A percentile compares a stretch with the other conserved stretches of the same genome.
Evolutionary conservation across 2,888 invertebrate genomes (phyloP).

Genomic region (Drosophila acutilabella): DNA sequence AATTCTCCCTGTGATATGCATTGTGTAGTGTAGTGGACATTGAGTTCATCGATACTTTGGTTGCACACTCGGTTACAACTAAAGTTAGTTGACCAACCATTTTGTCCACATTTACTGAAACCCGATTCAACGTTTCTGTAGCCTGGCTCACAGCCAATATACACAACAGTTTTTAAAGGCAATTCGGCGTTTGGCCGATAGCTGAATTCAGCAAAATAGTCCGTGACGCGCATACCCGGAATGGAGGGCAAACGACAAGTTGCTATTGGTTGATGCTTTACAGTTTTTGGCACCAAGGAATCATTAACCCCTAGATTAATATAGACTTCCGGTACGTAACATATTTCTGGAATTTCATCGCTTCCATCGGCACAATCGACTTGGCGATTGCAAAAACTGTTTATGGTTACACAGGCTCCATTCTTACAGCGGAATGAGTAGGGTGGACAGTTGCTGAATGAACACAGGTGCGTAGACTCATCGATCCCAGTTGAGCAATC

Average conservation of each 20-base stretch:
- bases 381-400: constrained; percentile 32
- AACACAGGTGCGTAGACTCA: constrained; percentile 69
- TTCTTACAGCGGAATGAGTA: constrained; percentile 63
- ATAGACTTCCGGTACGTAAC: background rate
- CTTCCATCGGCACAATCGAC: constrained; percentile 48
- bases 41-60: constrained; percentile 5
- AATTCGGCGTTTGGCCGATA: constrained; percentile 20
- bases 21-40: background rate
- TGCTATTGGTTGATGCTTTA: background rate
- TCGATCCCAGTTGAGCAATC: constrained; percentile 72
- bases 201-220: constrained; percentile 1
- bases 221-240: background rate
- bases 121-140: constrained; percentile 1
- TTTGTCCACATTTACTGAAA: constrained; percentile 23
- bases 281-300: background rate
- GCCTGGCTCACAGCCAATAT: constrained; percentile 17
- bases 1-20: background rate
- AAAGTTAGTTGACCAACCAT: constrained; percentile 5
- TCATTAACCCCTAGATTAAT: background rate
- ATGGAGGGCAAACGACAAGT: background rate
- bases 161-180: constrained; percentile 17
- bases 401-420: constrained; percentile 60
- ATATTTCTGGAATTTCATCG: constrained; percentile 35
- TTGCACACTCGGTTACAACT: constrained; percentile 13
- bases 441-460: constrained; percentile 61